Evolutionary conservation across 2,797 vertebrate genomes (phyloP), one percentile per base, ranked within the genome.

Genomic region (Cygnus olor): DNA sequence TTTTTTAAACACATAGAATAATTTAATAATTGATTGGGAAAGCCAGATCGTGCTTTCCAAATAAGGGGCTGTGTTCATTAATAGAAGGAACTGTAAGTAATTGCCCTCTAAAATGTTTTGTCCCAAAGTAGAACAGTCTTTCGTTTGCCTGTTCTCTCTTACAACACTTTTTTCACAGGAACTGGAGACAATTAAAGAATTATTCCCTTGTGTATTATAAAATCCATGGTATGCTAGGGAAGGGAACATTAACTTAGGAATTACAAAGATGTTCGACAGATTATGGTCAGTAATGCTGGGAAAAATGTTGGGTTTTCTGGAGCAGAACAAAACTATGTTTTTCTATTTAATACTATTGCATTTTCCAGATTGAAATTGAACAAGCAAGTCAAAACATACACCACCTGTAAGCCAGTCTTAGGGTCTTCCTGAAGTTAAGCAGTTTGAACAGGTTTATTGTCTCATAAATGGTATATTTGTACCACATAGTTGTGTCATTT

Each of bases 221-320:
- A 92, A 96, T 82, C 88, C 68, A 57, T 80, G 88, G 95, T 93
- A 95, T 94, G 93, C 84, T 89, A 80, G 80, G 70, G 83, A 90
- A 94, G 78, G 88, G 90, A 94, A 87, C 71, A 93, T 77, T 81
- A 87, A 34, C 44, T 81, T 57, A 82, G 49, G 38, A 90, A 88
- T 78, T 91, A 63, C 66, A 88, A 89, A 83, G 70, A 92, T 92
- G 72, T 90, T 91, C 80, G 81, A 51, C 70, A 93, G 91, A 95
- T 93, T 94, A 91, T 49, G 58, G 85, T 79, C 80, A 70, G 77
- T 44, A 86, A 49, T 73, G 54, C 45, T 94, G 88, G 88, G 87
- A 88, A 96, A 94, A 94, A 85, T 88, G 65, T 6, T 76, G 54
- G 5, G 4, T 83, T 58, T 78, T 88, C 61, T 94, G 68, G 14